Evolutionary conservation across 2,113 vertebrate species (phyloP).

Genomic region (Rhynchomys soricoides): DNA sequence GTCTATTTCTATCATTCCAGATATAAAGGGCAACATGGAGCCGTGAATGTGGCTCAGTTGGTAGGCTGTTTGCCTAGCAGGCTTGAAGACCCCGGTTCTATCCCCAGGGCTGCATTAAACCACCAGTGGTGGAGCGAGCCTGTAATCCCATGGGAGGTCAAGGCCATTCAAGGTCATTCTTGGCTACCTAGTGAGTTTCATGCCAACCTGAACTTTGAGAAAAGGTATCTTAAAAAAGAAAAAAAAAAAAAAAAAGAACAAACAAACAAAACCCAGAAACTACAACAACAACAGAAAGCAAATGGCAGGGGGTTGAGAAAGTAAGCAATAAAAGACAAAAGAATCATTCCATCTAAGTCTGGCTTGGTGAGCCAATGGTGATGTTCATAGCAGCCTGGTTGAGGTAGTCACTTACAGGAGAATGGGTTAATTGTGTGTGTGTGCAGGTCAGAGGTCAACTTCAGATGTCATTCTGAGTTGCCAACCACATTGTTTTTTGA

Average conservation of each 20-base stretch:
- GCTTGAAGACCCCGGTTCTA: background rate
- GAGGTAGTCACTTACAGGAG: too few relatives aligned
- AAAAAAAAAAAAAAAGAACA: too few relatives aligned
- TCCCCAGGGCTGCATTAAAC: background rate
- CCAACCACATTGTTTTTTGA: too few relatives aligned
- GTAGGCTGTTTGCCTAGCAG: background rate
- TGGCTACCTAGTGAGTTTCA: background rate
- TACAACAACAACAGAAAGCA: too few relatives aligned
- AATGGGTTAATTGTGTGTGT: too few relatives aligned
- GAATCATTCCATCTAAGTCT: background rate
- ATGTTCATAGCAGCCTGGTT: too few relatives aligned
- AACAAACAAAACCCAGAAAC: too few relatives aligned
- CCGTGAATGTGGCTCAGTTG: background rate
- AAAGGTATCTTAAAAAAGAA: background rate
- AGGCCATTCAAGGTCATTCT: background rate
- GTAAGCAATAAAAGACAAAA: background rate
- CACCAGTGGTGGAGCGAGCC: background rate
- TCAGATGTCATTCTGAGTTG: background rate
- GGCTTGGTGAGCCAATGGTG: background rate
- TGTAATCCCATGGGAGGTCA: background rate
- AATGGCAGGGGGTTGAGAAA: background rate
- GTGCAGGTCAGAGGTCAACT: background rate
- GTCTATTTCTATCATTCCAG: background rate
- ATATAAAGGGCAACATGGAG: background rate
- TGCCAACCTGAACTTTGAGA: background rate